Percentiles rank a stretch among this genome's conserved stretches.
phyloP scores from a whole-genome alignment of 2,888 invertebrate genomes.

The Microctonus hyperodae region DNA sequence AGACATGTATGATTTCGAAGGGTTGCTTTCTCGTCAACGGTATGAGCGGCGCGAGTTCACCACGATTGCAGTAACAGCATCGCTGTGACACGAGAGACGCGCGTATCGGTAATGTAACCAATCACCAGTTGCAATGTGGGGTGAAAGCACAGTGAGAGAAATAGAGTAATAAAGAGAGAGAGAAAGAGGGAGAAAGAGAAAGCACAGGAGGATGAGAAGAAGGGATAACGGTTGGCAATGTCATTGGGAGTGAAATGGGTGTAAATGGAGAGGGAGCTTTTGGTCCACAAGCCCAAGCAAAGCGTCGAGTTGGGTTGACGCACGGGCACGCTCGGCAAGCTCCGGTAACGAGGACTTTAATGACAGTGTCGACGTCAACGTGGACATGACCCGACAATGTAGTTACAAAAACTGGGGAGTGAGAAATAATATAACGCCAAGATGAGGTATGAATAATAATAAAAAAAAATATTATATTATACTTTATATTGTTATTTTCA shows the following conservation, averaged over 20 bases:
- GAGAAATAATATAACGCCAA: neutral
- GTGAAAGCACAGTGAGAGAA: neutral
- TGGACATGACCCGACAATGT: slow-evolving; percentile 33
- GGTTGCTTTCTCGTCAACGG: slow-evolving; percentile 52
- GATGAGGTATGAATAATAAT: neutral
- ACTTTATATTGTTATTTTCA: too few relatives aligned
- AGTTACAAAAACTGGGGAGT: neutral
- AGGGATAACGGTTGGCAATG: slow-evolving; percentile 6
- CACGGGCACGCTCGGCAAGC: slow-evolving; percentile 27
- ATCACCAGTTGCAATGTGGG: slow-evolving; percentile 50
- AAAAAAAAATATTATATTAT: neutral
- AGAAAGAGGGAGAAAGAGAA: slow-evolving; percentile 21
- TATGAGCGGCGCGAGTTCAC: slow-evolving; percentile 46
- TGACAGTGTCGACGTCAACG: slow-evolving; percentile 59
- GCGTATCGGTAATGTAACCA: slow-evolving; percentile 64
- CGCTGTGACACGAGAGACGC: slow-evolving; percentile 58
- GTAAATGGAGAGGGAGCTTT: slow-evolving; percentile 29
- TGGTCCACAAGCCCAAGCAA: slow-evolving; percentile 27
- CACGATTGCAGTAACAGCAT: slow-evolving; percentile 61
- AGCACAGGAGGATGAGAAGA: neutral
- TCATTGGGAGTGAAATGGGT: slow-evolving; percentile 38
- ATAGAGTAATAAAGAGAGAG: neutral
- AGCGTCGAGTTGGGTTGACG: slow-evolving; percentile 41
- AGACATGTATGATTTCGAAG: slow-evolving; percentile 23
- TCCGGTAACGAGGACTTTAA: slow-evolving; percentile 61